Percentiles rank a stretch among this genome's conserved stretches.
Conservation (phyloP, 2,888 invertebrate species). For the Stratiomys singularior region DNA sequence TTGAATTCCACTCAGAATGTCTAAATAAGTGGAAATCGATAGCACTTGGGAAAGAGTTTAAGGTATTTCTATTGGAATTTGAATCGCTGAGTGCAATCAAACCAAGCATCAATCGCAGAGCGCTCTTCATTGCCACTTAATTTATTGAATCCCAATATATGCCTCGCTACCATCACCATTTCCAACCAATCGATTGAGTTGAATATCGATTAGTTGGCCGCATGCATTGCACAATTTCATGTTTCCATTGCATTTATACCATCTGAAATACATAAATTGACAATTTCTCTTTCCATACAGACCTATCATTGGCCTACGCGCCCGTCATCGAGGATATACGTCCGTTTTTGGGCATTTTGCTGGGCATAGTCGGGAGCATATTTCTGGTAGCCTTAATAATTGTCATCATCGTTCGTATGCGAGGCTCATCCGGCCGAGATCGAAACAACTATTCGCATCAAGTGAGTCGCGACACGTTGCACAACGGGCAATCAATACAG, state of each 20-base stretch:
- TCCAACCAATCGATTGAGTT: no score
- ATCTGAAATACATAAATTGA: neutral
- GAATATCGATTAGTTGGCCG: no score
- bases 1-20: no score
- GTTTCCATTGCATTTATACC: conserved; percentile 4
- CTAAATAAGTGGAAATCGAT: no score
- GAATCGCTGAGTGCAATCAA: no score
- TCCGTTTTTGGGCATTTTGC: conserved; percentile 68
- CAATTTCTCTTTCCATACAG: conserved; percentile 55
- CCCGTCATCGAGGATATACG: conserved; percentile 68
- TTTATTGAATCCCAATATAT: no score
- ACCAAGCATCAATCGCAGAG: no score
- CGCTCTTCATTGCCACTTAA: no score
- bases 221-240: no score
- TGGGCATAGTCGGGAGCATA: conserved; percentile 68
- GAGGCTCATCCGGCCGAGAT: conserved; percentile 65
- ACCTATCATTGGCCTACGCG: conserved; percentile 64
- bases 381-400: conserved; percentile 68
- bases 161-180: no score
- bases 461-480: conserved; percentile 60
- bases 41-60: no score
- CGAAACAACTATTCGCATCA: conserved; percentile 65
- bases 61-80: no score
- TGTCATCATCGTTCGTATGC: conserved; percentile 68
- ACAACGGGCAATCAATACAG: conserved; percentile 63